phyloP scores from a whole-genome alignment of 2,797 vertebrate species.

The Gymnopithys bicolor region DNA sequence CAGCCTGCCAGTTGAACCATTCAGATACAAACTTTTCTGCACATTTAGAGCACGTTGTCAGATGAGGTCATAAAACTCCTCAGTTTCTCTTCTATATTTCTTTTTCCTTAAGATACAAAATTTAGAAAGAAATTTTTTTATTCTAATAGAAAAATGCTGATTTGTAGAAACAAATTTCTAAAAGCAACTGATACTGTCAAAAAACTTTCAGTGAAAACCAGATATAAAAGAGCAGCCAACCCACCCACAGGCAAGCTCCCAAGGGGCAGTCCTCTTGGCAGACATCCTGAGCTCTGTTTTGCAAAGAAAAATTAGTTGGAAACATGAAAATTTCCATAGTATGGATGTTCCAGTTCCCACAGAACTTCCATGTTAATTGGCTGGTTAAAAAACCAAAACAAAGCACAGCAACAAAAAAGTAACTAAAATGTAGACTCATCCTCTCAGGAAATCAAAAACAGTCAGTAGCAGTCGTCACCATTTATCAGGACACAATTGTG shows the following conservation, averaged over 20 bases:
- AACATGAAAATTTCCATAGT: conserved; percentile 29
- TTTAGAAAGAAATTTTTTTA: not conserved
- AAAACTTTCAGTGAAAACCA: conserved; percentile 37
- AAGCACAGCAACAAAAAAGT: not conserved
- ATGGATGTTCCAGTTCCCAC: conserved; percentile 24
- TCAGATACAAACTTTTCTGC: not conserved
- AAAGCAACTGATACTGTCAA: conserved; percentile 40
- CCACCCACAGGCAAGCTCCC: conserved; percentile 50
- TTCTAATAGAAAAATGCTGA: not conserved
- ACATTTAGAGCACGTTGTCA: not conserved
- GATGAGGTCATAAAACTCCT: not conserved
- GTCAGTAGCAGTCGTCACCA: not conserved
- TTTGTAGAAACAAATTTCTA: conserved; percentile 22
- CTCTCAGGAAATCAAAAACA: conserved; percentile 37
- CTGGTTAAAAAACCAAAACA: not conserved
- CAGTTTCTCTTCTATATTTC: not conserved
- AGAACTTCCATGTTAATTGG: conserved; percentile 33
- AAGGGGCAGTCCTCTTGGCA: conserved; percentile 12
- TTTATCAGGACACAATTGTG: not conserved
- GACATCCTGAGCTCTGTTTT: conserved; percentile 10
- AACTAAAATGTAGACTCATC: not conserved
- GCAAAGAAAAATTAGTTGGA: conserved; percentile 19
- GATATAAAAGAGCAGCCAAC: conserved; percentile 9
- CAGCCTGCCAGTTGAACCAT: not conserved
- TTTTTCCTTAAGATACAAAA: not conserved